phyloP scores from a whole-genome alignment of 2,797 vertebrate genomes.

The Meda fulgida region DNA sequence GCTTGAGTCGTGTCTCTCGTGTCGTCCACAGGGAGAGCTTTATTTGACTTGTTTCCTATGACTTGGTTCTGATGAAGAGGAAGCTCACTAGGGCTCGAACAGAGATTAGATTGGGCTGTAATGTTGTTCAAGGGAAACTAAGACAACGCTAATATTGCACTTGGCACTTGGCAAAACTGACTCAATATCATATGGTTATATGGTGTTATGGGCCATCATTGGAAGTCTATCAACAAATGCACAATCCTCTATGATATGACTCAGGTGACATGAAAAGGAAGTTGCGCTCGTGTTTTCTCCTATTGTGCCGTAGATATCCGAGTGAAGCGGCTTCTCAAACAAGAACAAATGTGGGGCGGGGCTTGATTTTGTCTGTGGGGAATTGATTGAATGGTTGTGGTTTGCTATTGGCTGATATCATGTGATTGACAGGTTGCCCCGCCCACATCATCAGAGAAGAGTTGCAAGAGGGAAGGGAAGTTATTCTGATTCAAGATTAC shows the following conservation, averaged over 20 bases:
- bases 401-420: not conserved
- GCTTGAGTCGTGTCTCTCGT: no score
- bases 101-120: not conserved
- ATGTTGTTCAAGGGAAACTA: not conserved
- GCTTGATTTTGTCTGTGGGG: not conserved
- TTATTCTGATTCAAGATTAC: not conserved
- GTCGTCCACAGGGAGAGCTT: no score
- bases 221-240: no score
- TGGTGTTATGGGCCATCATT: no score
- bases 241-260: no score
- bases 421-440: not conserved
- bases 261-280: no score
- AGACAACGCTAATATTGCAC: not conserved
- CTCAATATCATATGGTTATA: no score
- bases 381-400: not conserved
- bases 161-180: not conserved
- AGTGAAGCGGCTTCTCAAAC: not conserved
- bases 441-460: not conserved
- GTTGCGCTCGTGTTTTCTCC: no score
- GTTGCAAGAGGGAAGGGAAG: not conserved
- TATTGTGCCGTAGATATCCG: rapidly evolving
- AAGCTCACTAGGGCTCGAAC: not conserved
- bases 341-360: no score
- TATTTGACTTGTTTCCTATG: no score
- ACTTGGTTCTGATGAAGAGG: no score